phyloP scores from a whole-genome alignment of 2,797 vertebrate genomes.

The Gallinago solitaria region DNA sequence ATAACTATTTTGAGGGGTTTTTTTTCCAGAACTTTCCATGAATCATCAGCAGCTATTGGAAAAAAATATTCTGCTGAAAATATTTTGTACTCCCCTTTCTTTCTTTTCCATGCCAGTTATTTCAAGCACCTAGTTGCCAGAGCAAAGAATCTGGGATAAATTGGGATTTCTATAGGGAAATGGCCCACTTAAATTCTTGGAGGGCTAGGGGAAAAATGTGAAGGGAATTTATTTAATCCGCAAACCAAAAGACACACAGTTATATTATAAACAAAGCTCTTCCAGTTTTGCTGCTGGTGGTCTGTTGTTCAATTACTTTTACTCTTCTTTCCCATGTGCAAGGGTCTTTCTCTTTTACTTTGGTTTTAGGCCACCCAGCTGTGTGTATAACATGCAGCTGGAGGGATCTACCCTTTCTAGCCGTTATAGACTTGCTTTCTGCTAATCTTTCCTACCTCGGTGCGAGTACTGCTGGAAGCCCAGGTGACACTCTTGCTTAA shows the following conservation, averaged over 20 bases:
- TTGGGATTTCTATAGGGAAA: neutral
- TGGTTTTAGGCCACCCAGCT: neutral
- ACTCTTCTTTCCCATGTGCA: neutral
- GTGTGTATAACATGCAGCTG: neutral
- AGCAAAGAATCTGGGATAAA: neutral
- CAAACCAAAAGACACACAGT: neutral
- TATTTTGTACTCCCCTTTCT: neutral
- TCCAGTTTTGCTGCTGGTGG: neutral
- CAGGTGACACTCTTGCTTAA: neutral
- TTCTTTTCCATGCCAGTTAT: neutral
- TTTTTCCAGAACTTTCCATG: slow-evolving; percentile 25
- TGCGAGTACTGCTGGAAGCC: neutral
- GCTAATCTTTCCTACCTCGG: neutral
- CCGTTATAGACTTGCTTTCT: neutral
- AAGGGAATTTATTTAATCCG: neutral
- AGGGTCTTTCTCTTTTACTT: neutral
- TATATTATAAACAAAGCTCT: neutral
- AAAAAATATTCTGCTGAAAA: slow-evolving; percentile 37
- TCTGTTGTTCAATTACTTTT: neutral
- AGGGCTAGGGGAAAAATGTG: neutral
- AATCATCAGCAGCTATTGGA: slow-evolving; percentile 42
- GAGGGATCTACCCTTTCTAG: neutral
- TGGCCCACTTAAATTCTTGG: neutral
- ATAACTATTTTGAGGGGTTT: neutral
- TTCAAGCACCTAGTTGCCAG: neutral